These are phyloP conservation scores for Drosophila buzzatii DNA, from an alignment of 2,888 invertebrate genomes.

Conservation along the genomic window DNA sequence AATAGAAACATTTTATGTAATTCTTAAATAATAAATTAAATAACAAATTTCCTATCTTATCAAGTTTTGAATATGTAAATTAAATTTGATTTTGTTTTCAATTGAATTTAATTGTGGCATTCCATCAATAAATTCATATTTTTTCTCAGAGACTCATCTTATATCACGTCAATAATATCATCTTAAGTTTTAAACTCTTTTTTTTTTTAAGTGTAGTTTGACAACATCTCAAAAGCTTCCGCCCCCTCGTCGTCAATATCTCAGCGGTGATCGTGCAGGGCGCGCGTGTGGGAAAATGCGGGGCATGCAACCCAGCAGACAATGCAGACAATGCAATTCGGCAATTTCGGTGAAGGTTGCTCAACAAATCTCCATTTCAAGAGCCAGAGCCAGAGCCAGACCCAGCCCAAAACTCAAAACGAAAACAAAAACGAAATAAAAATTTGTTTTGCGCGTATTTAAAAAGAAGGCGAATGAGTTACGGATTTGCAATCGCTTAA, in stretches of 20 bases:
- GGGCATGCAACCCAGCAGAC: slow-evolving; percentile 37
- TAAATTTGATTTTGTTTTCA: background rate
- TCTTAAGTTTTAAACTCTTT: slow-evolving; percentile 1
- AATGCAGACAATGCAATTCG: slow-evolving; percentile 49
- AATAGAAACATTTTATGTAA: too few species aligned
- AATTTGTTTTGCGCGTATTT: slow-evolving; percentile 71
- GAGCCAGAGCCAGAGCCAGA: background rate
- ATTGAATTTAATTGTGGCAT: background rate
- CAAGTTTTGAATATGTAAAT: too few species aligned
- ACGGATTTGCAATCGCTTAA: slow-evolving; percentile 83
- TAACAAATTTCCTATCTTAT: too few species aligned
- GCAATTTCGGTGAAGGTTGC: slow-evolving; percentile 69
- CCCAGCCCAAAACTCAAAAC: slow-evolving; percentile 1
- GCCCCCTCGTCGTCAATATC: background rate
- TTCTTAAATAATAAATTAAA: too few species aligned
- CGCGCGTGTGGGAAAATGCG: slow-evolving; percentile 63
- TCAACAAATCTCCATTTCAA: slow-evolving; percentile 21
- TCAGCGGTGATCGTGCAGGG: slow-evolving; percentile 14
- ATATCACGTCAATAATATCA: background rate
- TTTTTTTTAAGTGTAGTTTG: slow-evolving; percentile 44
- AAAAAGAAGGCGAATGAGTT: slow-evolving; percentile 76
- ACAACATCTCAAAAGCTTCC: slow-evolving; percentile 17
- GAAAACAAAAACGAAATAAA: slow-evolving; percentile 27
- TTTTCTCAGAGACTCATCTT: background rate
- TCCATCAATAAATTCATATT: background rate